Base-by-base conservation (phyloP, 1,140 invertebrate genomes). In the Habropoda laboriosa region DNA sequence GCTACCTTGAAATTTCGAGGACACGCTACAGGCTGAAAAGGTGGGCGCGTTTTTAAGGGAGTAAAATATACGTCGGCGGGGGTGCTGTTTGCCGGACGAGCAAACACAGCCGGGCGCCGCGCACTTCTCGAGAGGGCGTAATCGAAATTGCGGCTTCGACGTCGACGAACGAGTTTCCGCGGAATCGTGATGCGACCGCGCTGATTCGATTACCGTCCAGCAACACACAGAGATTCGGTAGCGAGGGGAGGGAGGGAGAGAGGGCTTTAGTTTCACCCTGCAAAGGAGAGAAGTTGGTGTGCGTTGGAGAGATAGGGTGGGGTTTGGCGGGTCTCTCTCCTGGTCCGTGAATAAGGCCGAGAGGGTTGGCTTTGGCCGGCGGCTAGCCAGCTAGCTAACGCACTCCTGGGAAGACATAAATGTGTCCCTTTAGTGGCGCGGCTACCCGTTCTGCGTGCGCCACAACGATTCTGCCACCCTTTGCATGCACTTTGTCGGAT, bases 401-500 rank as follows among this genome's bases (percentile, higher is more conserved):
- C 82, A 89, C 89, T 90, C 89, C 83, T 81, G 90, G 89, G 88
- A 90, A 89, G 83, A 88, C 87, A 86, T 89, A 90, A 90, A 90
- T 89, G 89, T 89, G 88, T 90, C 88, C 87, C 87, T 90, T 90
- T 88, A 90, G 86, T 87, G 80, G 81, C 81, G 66, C 77, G n/a
- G n/a, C n/a, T 12, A 87, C 86, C 82, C 83, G 82, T 87, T 79
- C 83, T 85, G 79, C 83, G 81, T 87, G 84, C 81, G 82, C 79
- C 82, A 80, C 76, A 87, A 49, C 74, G 66, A 73, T 70, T 77
- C 58, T n/a, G 16, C 35, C 42, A 27, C 32, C 45, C 32, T 72
- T 3, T 60, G 27, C 24, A 2, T 27, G 8, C 12, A 35, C 16
- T n/a, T 64, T 27, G 24, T 27, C n/a, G 1, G 7, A 10, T 21